Percentiles rank a stretch among this genome's conserved stretches.
phyloP scores from a whole-genome alignment of 2,888 invertebrate species.

The Drosophila niveifrons region DNA sequence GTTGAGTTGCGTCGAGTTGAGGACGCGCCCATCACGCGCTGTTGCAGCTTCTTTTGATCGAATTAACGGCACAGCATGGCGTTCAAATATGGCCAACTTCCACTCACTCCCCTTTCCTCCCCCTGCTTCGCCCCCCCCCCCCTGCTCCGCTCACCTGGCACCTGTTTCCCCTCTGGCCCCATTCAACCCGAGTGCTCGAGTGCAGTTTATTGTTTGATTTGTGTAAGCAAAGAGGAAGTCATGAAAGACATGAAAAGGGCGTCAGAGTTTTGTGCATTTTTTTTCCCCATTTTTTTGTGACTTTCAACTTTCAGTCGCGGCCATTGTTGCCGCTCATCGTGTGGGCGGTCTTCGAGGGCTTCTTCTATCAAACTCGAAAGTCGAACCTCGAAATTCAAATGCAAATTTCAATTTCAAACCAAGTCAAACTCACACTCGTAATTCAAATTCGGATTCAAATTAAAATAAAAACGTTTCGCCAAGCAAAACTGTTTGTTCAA shows the following conservation, averaged over 20 bases:
- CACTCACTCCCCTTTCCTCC: background rate
- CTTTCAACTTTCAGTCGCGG: constrained; percentile 14
- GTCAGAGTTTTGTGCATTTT: constrained; percentile 55
- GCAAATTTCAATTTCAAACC: constrained; percentile 40
- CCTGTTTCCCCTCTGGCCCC: constrained; percentile 5
- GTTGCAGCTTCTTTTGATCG: constrained; percentile 68
- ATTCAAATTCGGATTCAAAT: constrained; percentile 58
- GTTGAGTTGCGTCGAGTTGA: constrained; percentile 3
- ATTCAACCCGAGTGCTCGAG: constrained; percentile 66
- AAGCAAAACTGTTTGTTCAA: constrained; percentile 52
- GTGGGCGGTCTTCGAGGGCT: constrained; percentile 55
- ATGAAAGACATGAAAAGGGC: constrained; percentile 25
- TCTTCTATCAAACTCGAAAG: constrained; percentile 70
- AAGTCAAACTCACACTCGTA: constrained; percentile 37
- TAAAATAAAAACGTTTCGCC: constrained; percentile 58
- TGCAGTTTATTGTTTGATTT: constrained; percentile 81
- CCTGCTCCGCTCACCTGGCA: background rate
- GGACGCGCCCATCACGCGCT: constrained; percentile 52
- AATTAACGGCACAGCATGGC: constrained; percentile 80
- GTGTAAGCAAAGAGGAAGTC: background rate
- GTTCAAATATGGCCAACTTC: constrained; percentile 81
- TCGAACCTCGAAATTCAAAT: constrained; percentile 61
- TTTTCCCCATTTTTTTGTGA: constrained; percentile 1
- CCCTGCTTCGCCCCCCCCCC: background rate
- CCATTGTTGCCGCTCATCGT: constrained; percentile 55